Evolutionary conservation across 1,140 invertebrate species (phyloP), one percentile per base, ranked within the genome.

Genomic region (Temnothorax longispinosus): DNA sequence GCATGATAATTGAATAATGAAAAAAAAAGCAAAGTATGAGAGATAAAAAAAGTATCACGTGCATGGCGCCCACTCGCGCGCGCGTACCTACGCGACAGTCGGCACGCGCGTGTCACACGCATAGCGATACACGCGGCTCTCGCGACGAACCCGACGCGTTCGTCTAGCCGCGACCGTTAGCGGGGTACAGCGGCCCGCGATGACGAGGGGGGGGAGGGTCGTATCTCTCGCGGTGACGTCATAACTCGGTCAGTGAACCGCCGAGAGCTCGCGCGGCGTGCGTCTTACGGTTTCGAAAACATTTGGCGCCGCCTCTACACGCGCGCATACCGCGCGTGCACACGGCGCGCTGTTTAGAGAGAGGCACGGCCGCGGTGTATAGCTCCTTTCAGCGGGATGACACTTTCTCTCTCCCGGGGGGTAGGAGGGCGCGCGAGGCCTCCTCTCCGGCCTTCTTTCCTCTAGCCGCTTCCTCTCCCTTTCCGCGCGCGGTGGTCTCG

Each of bases 171-270:
- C 54, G 74, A 85, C 87, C 64, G 74, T 74, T 74, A 62, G 64
- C 72, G 85, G 72, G 47, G 47, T 72, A 58, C 65, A 27, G 72
- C 50, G 65, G 60, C 62, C 80, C 50, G 65, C 6, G 65, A 18
- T 7, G 41, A 7, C 47, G 15, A 3, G 18, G 18, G 21, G 15
- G 27, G 27, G 18, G 27, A 18, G 56, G 41, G 27, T n/a, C 76
- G 76, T 78, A 64, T 78, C 78, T 89, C 72, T 89, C 62, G 27
- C 75, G 88, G 86, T 93, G 92, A 93, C 92, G 92, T 93, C 92
- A 93, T 93, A 93, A 93, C 92, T 93, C 92, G 92, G 92, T 93
- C 92, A 93, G 88, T 93, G 92, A 93, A 93, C 92, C 92, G 89
- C 67, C 50, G 52, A 56, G 80, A 47, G 65, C 64, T 52, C 77